Conservation (phyloP, 2,888 invertebrate species). For the Asteroscopus sphinx region DNA sequence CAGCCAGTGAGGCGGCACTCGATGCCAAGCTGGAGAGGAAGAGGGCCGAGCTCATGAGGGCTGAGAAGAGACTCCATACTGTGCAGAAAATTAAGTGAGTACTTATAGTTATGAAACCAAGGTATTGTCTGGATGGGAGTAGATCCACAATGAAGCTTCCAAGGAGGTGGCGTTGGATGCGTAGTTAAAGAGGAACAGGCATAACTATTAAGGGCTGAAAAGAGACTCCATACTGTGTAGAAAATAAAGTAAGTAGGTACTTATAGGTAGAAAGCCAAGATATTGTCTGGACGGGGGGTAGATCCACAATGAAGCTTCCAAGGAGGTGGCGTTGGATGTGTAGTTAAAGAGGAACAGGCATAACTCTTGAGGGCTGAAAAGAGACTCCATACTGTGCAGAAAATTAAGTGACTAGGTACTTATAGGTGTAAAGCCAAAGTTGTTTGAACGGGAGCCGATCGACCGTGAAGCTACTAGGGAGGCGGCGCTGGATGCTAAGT, state of each 20-base stretch:
- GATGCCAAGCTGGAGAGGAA: constrained; percentile 98
- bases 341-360: constrained; percentile 96
- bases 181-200: constrained; percentile 96
- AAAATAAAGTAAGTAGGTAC: constrained; percentile 95
- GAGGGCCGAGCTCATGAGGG: constrained; percentile 96
- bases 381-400: constrained; percentile 97
- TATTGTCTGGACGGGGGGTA: background rate
- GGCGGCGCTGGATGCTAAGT: constrained; percentile 96
- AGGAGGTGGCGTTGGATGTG: constrained; percentile 96
- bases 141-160: constrained; percentile 80
- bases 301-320: constrained; percentile 87
- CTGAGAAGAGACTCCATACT: constrained; percentile 97
- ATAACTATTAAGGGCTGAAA: constrained; percentile 97
- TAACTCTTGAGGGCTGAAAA: constrained; percentile 98
- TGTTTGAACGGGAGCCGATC: background rate
- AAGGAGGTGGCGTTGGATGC: constrained; percentile 97
- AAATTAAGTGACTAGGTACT: constrained; percentile 94
- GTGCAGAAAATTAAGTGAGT: constrained; percentile 96
- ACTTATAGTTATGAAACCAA: background rate
- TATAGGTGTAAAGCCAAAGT: background rate
- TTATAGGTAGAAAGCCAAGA: background rate
- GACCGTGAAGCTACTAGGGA: constrained; percentile 92
- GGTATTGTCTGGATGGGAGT: background rate
- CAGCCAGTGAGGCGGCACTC: constrained; percentile 96
- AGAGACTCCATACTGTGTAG: constrained; percentile 97